Evolutionary conservation across 1,140 invertebrate genomes (phyloP), one percentile per base, ranked within the genome.

Genomic region (Lasioglossum albipes): DNA sequence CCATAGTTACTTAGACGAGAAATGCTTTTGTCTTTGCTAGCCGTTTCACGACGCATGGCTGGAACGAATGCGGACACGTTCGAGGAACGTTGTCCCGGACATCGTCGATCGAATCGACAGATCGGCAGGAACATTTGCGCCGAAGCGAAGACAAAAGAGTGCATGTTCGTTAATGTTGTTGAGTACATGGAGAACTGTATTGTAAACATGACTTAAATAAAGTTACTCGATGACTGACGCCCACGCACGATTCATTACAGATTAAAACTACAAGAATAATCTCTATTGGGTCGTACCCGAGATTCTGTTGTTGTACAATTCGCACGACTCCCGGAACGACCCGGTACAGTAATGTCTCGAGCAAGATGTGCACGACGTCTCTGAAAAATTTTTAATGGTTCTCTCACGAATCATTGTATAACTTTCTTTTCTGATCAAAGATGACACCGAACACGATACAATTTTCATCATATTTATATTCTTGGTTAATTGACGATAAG

Each of bases 121-220:
- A 74, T 79, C 65, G 70, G 41, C 62, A 57, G 54, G 64, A 41
- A 65, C 16, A 27, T 86, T 86, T 87, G 65, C 84, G 84, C 41
- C 72, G 83, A 85, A 80, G 75, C 88, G 81, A 89, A 79, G 83
- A 86, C 84, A 89, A 82, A 81, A 88, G 75, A 82, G 79, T 88
- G 87, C 76, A 86, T 85, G 81, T 87, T 88, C 85, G 83, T 84
- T 78, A 86, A 85, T 89, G 86, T 87, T 80, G 77, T 85, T 84
- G 84, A 87, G 71, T 84, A 90, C 87, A 85, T 78, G 87, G 79
- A 71, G 79, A 89, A 87, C 73, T 84, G 87, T 89, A 90, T 70
- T 90, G 84, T 92, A 90, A 90, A 84, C 81, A 88, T 88, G 84
- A 90, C 82, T 90, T 88, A 88, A 92, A 91, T 91, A 92, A 92